Base-by-base conservation (phyloP, 2,113 vertebrate genomes). In the Otolemur garnettii region DNA sequence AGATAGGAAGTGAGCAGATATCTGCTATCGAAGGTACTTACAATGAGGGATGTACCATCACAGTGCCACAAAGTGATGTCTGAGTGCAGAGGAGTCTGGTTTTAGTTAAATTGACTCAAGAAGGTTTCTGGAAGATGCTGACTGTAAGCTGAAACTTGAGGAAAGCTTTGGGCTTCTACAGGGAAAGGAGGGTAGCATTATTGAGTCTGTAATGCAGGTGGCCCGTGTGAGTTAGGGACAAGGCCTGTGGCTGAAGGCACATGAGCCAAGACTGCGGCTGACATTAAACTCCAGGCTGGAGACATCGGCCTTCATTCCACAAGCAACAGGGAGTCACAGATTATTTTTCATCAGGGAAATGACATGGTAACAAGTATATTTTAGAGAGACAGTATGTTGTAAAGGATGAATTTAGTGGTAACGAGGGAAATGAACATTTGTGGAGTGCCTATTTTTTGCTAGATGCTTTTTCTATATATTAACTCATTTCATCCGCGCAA, bases 121-220 rank as follows among this genome's bases (percentile, higher is more conserved):
- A n/a, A 62, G 28, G 66, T 79, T 91, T 78, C 88, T 75, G 53
- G 62, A 72, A 93, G 74, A 53, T 35, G 7, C 50, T 89, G 30
- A 28, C 22, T 24, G 0, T 9, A 19, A 38, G 13, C 1, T 21
- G 71, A 90, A 53, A 11, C 33, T 45, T 2, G 2, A 77, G 60
- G 59, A 66, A 57, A 74, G 38, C 24, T 22, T 1, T 45, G 24
- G 57, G 19, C n/a, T 74, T 38, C 72, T 0, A 24, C 0, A 38
- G 14, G 7, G 42, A 62, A 18, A 50, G 62, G 22, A 33, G 10
- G 45, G 21, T 30, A 12, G 4, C 28, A 0, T 0, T 26, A 0
- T 0, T 30, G 83, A 33, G 55, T 33, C 11, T 11, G 60, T 4
- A 10, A 33, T 0, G 13, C 21, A 17, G 19, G 55, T 13, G 2